A percentile compares a stretch with the other conserved stretches of the same genome.
These are phyloP conservation scores for Schizotus pectinicornis DNA, from an alignment of 2,888 invertebrate species.

Conservation along the genomic window DNA sequence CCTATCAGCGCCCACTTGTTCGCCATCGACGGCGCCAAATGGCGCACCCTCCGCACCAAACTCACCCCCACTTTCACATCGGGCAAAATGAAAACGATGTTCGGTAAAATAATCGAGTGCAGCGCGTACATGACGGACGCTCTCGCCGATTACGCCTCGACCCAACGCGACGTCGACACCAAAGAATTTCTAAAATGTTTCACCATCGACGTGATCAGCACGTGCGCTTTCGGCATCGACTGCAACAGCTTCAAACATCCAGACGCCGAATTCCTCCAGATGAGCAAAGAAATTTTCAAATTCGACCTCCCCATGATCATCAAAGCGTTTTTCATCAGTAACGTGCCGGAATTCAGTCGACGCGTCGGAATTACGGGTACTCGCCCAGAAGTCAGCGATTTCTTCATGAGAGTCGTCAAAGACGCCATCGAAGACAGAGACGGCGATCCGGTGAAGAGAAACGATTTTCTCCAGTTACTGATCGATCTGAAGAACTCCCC, in stretches of 20 bases:
- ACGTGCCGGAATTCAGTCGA: constrained; percentile 31
- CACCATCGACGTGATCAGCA: constrained; percentile 65
- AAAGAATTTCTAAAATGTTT: constrained; percentile 62
- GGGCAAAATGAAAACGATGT: constrained; percentile 55
- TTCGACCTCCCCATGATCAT: constrained; percentile 34
- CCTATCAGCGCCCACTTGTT: constrained; percentile 44
- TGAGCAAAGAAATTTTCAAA: constrained; percentile 47
- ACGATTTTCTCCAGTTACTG: constrained; percentile 43
- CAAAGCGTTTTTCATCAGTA: constrained; percentile 26
- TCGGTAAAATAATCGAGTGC: constrained; percentile 55
- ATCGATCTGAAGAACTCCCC: constrained; percentile 39
- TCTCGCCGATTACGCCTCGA: constrained; percentile 24
- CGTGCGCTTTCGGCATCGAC: constrained; percentile 66
- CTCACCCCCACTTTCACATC: constrained; percentile 48
- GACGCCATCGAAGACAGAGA: constrained; percentile 44
- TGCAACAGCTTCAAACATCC: constrained; percentile 62
- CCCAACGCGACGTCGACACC: constrained; percentile 32
- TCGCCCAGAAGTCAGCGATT: constrained; percentile 38
- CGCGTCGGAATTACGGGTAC: constrained; percentile 28
- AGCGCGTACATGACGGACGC: constrained; percentile 42
- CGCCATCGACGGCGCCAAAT: constrained; percentile 44
- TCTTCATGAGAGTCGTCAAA: constrained; percentile 44
- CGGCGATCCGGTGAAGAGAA: constrained; percentile 34
- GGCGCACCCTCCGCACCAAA: constrained; percentile 60
- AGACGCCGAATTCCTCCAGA: constrained; percentile 49